Conservation (phyloP, 2,888 invertebrate genomes). For the Lasioglossum morio region DNA sequence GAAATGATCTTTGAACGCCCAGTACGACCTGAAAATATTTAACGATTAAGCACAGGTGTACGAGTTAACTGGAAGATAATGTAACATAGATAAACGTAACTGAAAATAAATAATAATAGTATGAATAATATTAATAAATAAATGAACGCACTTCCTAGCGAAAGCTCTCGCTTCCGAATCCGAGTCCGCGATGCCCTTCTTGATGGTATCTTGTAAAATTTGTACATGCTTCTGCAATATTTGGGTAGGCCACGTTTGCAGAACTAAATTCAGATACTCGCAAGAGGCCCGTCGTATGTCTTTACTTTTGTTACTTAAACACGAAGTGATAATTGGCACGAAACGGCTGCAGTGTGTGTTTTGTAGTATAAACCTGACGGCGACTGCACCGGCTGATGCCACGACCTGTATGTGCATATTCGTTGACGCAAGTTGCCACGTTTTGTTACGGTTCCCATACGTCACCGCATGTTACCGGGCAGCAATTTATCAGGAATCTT, state of each 20-base stretch:
- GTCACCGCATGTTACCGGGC: not conserved
- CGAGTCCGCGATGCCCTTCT: constrained; percentile 95
- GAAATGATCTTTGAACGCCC: constrained; percentile 95
- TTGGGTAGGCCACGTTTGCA: constrained; percentile 95
- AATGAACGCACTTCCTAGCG: constrained; percentile 90
- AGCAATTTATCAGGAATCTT: constrained; percentile 66
- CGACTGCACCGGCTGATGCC: constrained; percentile 94
- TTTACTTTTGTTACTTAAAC: constrained; percentile 94
- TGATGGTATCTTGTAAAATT: constrained; percentile 92
- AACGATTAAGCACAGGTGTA: not conserved
- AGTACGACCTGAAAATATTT: constrained; percentile 90
- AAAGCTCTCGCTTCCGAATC: constrained; percentile 94
- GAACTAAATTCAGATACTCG: constrained; percentile 93
- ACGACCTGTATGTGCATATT: constrained; percentile 88
- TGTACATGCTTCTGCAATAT: constrained; percentile 93
- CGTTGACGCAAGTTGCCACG: not conserved
- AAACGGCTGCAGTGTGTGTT: constrained; percentile 93
- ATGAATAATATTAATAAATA: not conserved
- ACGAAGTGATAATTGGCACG: constrained; percentile 91
- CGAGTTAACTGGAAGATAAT: no score
- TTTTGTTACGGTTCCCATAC: constrained; percentile 4
- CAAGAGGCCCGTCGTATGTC: constrained; percentile 93
- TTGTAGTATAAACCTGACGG: constrained; percentile 94
- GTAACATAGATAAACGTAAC: no score
- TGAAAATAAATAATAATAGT: not conserved